Evolutionary conservation across 2,113 vertebrate species (phyloP).

Genomic region (Brachypodius melanocephalos): DNA sequence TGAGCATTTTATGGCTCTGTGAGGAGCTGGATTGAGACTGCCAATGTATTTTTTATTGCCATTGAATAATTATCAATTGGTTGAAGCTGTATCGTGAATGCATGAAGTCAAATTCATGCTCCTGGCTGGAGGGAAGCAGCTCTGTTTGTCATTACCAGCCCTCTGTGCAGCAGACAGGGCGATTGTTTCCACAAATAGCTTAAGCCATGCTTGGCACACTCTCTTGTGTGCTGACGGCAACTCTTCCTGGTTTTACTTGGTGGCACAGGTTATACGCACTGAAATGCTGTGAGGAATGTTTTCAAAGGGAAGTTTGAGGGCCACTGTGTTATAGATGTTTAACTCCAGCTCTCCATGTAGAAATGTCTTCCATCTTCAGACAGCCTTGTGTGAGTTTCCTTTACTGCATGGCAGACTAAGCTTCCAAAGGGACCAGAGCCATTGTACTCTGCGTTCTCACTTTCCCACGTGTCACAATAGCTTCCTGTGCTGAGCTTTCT

Average conservation of each 20-base stretch:
- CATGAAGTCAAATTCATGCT: background rate
- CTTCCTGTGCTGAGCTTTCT: conserved; percentile 2
- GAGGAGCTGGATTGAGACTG: background rate
- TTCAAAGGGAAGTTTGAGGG: background rate
- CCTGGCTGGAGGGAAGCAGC: background rate
- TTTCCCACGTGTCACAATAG: background rate
- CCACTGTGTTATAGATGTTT: background rate
- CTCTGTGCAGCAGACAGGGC: background rate
- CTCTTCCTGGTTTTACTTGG: background rate
- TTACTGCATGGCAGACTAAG: background rate
- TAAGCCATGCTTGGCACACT: background rate
- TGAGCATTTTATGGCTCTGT: background rate
- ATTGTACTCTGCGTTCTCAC: background rate
- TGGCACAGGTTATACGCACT: background rate
- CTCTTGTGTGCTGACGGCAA: accelerated
- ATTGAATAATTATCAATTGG: background rate
- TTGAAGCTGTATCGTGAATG: background rate
- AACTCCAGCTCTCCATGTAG: background rate
- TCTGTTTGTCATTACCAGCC: conserved; percentile 2
- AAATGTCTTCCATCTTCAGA: background rate
- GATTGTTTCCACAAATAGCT: background rate
- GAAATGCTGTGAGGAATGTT: background rate
- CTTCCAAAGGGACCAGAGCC: background rate
- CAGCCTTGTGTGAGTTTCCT: background rate
- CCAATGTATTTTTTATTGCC: conserved; percentile 4